Evolutionary conservation across 2,113 vertebrate genomes (phyloP).

Genomic region (Machaerirhynchus nigripectus): DNA sequence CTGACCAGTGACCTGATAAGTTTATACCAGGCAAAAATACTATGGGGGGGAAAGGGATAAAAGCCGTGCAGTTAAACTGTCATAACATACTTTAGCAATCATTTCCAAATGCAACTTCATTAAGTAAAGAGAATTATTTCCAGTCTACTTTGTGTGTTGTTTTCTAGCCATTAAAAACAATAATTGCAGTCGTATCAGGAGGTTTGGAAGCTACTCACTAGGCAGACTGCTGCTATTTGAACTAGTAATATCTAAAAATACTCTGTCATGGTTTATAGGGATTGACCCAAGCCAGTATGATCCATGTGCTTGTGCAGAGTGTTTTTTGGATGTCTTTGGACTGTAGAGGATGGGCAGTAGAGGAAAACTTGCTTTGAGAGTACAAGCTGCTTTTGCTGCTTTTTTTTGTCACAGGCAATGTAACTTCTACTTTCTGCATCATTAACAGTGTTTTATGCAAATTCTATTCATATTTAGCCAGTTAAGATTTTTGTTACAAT

Average conservation of each 20-base stretch:
- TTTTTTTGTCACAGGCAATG: not conserved
- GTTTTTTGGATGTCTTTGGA: not conserved
- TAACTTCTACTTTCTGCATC: not conserved
- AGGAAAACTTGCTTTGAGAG: not conserved
- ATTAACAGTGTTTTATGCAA: not conserved
- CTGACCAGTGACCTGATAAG: not conserved
- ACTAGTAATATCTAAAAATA: constrained; percentile 7
- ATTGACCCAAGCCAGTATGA: not conserved
- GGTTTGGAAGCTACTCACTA: not conserved
- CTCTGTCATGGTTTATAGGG: not conserved
- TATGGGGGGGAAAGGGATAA: not conserved
- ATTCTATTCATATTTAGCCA: not conserved
- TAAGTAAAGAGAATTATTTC: not conserved
- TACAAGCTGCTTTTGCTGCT: not conserved
- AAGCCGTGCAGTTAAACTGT: not conserved
- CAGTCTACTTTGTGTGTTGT: not conserved
- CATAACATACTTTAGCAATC: not conserved
- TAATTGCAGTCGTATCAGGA: not conserved
- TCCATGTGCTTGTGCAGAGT: not conserved
- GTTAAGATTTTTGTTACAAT: not conserved
- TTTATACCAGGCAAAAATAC: not conserved
- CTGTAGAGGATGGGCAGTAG: not conserved
- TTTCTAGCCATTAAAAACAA: constrained; percentile 30
- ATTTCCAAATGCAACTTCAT: not conserved
- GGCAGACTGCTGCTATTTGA: not conserved